Conservation (phyloP, 2,797 vertebrate species). For the Erpetoichthys calabaricus region DNA sequence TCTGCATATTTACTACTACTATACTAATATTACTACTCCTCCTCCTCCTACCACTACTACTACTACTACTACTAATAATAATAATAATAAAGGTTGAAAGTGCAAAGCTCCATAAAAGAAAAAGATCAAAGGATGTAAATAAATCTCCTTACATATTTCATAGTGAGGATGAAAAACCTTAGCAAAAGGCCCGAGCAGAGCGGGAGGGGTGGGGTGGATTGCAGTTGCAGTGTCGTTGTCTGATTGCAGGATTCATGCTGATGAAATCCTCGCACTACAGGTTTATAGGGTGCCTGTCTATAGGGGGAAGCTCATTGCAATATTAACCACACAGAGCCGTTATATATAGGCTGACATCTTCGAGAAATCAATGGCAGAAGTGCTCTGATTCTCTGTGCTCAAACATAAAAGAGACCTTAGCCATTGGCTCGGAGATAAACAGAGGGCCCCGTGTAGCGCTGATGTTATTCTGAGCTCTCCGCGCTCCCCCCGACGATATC, state of each 20-base stretch:
- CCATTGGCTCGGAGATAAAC: conserved; percentile 48
- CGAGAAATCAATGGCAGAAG: conserved; percentile 23
- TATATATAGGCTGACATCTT: conserved; percentile 19
- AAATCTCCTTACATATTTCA: no score
- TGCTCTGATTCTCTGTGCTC: conserved; percentile 36
- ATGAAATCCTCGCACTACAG: conserved; percentile 14
- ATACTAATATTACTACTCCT: no score
- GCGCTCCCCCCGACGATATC: no score
- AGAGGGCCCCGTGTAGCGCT: conserved; percentile 46
- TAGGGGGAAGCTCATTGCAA: conserved; percentile 19
- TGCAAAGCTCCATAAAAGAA: no score
- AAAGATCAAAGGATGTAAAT: no score
- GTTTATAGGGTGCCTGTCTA: conserved; percentile 19
- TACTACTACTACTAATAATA: no score
- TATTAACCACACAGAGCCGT: conserved; percentile 15
- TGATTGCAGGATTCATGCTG: conserved; percentile 12
- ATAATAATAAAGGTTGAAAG: no score
- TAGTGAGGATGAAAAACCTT: no score
- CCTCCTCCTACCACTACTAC: no score
- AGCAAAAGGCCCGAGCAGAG: no score
- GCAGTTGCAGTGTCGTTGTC: conserved; percentile 3
- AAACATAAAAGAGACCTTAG: conserved; percentile 38
- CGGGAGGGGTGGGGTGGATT: conserved; percentile 5
- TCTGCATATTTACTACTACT: no score
- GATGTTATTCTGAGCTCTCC: conserved; percentile 36